phyloP scores from a whole-genome alignment of 2,113 vertebrate genomes.

The Oreocharis arfaki region DNA sequence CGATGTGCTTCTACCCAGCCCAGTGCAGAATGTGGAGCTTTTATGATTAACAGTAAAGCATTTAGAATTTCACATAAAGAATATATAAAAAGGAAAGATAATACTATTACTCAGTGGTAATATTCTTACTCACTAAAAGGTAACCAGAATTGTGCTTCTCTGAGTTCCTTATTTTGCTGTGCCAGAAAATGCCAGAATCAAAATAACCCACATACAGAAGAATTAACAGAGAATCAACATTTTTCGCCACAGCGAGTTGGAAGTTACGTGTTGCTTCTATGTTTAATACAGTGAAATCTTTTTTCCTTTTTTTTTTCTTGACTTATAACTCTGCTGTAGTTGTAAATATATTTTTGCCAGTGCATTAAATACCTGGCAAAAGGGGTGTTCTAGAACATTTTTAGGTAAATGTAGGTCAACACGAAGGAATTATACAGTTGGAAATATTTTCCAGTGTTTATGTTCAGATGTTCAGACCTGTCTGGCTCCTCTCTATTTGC shows the following conservation, averaged over 20 bases:
- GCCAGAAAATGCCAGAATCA: not conserved
- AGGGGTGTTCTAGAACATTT: constrained; percentile 52
- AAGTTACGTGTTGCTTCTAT: not conserved
- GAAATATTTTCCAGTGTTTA: constrained; percentile 73
- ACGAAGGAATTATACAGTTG: constrained; percentile 61
- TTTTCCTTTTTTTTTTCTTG: not conserved
- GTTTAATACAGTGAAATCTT: not conserved
- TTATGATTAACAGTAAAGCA: not conserved
- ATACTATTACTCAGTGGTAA: not conserved
- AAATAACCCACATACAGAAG: not conserved
- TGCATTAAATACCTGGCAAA: constrained; percentile 50
- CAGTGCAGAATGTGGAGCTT: not conserved
- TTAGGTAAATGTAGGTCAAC: constrained; percentile 67
- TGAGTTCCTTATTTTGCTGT: not conserved
- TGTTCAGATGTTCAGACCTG: constrained; percentile 72
- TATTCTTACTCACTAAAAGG: not conserved
- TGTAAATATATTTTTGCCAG: constrained; percentile 39
- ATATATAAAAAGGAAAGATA: not conserved
- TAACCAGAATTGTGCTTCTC: not conserved
- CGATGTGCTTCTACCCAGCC: not conserved
- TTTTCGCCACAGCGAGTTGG: not conserved
- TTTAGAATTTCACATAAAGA: not conserved
- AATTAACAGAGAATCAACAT: not conserved
- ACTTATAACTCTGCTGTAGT: not conserved
- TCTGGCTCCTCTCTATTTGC: constrained; percentile 68